A percentile compares a stretch with the other conserved stretches of the same genome.
phyloP scores from a whole-genome alignment of 1,140 invertebrate genomes.

The Idris sp. region DNA sequence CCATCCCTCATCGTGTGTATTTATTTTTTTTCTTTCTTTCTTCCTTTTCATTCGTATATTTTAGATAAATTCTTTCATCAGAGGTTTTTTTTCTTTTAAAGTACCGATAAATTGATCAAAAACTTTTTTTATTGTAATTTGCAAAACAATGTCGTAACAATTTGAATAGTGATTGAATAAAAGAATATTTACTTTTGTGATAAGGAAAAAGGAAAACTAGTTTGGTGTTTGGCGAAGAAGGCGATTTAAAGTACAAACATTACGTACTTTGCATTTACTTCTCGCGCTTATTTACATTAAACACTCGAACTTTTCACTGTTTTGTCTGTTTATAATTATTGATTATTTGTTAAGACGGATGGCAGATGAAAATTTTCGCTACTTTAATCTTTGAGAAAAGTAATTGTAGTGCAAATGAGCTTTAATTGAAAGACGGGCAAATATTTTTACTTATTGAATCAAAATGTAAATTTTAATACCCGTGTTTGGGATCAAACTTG shows the following conservation, averaged over 20 bases:
- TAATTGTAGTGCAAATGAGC: no score
- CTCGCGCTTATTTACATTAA: neutral
- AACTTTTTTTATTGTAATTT: no score
- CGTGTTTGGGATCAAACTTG: no score
- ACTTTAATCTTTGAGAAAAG: no score
- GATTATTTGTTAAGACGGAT: no score
- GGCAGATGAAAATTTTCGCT: no score
- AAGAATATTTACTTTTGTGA: slow-evolving; percentile 27
- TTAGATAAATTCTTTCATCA: slow-evolving; percentile 51
- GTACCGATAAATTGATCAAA: no score
- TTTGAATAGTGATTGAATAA: slow-evolving; percentile 17
- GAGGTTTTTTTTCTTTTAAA: no score
- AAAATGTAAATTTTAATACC: no score
- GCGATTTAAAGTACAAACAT: slow-evolving; percentile 31
- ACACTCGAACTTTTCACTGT: slow-evolving; percentile 6
- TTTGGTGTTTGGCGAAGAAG: slow-evolving; percentile 32
- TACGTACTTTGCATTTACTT: slow-evolving; percentile 35
- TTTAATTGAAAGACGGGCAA: no score
- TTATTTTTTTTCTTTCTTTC: slow-evolving; percentile 45
- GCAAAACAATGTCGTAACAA: slow-evolving; percentile 6
- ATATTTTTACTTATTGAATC: no score
- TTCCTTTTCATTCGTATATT: slow-evolving; percentile 51
- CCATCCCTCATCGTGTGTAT: slow-evolving; percentile 56
- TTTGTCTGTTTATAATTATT: neutral
- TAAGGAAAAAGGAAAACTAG: slow-evolving; percentile 20